Conservation (phyloP, 2,113 vertebrate species). For the Salvelinus sp. region DNA sequence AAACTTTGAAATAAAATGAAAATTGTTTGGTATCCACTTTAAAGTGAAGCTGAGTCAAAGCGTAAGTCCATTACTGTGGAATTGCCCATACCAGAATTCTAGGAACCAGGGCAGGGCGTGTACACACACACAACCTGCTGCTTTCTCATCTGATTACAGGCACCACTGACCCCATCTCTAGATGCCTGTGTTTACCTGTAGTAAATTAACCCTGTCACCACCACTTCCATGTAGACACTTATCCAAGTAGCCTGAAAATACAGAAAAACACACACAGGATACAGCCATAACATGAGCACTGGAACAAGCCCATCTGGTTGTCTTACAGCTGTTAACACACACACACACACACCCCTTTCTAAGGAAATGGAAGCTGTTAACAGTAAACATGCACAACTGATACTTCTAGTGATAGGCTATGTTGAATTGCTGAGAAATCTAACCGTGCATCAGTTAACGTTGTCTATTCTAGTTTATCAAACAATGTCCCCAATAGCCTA, state of each 20-base stretch:
- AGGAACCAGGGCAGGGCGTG: constrained; percentile 7
- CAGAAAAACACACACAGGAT: constrained; percentile 20
- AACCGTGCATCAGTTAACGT: no score
- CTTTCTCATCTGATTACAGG: constrained; percentile 59
- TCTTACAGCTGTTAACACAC: background rate
- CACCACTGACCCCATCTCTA: constrained; percentile 18
- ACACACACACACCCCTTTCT: background rate
- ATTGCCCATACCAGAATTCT: background rate
- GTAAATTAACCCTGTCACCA: constrained; percentile 52
- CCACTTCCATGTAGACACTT: constrained; percentile 39
- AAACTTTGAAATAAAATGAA: no score
- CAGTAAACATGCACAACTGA: no score
- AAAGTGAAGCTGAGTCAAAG: no score
- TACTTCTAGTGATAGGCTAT: no score
- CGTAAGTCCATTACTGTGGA: no score
- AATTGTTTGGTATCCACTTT: no score
- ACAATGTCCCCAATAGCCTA: no score
- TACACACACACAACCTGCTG: constrained; percentile 50
- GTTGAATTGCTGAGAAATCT: no score
- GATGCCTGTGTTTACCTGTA: constrained; percentile 51
- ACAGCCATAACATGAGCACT: constrained; percentile 16
- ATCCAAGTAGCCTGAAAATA: constrained; percentile 56
- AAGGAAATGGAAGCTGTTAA: no score
- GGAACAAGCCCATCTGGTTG: background rate
- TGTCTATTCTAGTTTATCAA: no score